These are phyloP conservation scores for Hirundichthys speculiger DNA, from an alignment of 2,113 vertebrate genomes.

Conservation along the genomic window DNA sequence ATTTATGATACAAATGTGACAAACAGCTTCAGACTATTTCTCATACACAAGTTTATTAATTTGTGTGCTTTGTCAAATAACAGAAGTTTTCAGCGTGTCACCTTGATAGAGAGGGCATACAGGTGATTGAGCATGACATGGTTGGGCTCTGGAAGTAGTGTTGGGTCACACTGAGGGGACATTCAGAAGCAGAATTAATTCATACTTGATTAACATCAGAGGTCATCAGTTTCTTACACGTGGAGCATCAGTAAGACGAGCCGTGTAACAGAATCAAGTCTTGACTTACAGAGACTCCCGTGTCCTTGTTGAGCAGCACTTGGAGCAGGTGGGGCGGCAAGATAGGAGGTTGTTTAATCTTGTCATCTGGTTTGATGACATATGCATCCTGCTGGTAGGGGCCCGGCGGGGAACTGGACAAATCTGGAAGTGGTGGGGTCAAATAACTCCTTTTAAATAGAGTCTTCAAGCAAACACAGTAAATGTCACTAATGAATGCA, in stretches of 20 bases:
- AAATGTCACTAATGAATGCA: too few species aligned
- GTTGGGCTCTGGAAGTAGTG: conserved; percentile 97
- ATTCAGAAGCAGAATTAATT: conserved; percentile 6
- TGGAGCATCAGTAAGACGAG: not conserved
- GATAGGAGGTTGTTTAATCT: conserved; percentile 90
- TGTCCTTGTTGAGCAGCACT: conserved; percentile 99
- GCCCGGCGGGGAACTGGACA: conserved; percentile 95
- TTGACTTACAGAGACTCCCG: conserved; percentile 91
- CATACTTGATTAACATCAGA: not conserved
- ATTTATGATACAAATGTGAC: too few species aligned
- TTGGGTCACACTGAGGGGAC: conserved; percentile 89
- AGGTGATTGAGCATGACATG: conserved; percentile 98
- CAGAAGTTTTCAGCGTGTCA: conserved; percentile 24
- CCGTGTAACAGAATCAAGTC: not conserved
- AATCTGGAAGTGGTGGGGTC: conserved; percentile 74
- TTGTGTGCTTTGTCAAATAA: not conserved
- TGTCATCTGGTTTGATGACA: conserved; percentile 87
- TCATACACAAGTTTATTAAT: too few species aligned
- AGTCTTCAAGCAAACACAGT: not conserved
- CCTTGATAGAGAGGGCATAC: conserved; percentile 98
- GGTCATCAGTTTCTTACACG: not conserved
- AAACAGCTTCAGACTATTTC: too few species aligned
- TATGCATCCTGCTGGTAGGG: conserved; percentile 95
- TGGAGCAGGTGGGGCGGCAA: conserved; percentile 96
- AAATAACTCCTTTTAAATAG: not conserved